Evolutionary conservation across 2,797 vertebrate genomes (phyloP), one percentile per base, ranked within the genome.

Genomic region (Bucorvus abyssinicus): DNA sequence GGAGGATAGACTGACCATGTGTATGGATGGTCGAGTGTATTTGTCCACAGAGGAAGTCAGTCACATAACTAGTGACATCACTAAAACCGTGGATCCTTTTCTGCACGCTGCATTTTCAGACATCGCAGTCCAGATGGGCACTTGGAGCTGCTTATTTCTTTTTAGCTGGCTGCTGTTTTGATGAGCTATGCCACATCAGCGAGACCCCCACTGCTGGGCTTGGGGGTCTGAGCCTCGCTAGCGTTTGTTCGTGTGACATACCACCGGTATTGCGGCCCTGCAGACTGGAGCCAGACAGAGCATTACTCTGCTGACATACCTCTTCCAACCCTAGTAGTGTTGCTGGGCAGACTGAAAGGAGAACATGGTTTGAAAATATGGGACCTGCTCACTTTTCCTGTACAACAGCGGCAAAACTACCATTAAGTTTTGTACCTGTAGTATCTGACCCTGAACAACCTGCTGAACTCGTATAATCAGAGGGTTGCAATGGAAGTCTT

Each of bases 171-270:
- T 71, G 75, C n/a, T 69, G 26, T 57, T 87, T 38, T 34, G 53
- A 59, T 30, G 30, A 77, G 13, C 29, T 77, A 1, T 6, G 7
- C 9, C 45, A 59, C 49, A 45, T 40, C 56, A 49, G 40, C 10
- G 63, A 83, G 24, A 87, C 22, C 26, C n/a, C 36, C 13, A 10
- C 21, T 34, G 7, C 30, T 14, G 24, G 34, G 15, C 10, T 3
- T 12, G 10, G 24, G 42, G 21, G 29, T 65, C 32, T 6, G 12
- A 42, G 42, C 38, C 40, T 60, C 0, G 0, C 38, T 57, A 10
- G 27, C 36, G 73, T 30, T 75, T 0, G 0, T 14, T 8, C 1
- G 6, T 36, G 34, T 20, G 52, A 49, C 30, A 21, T 44, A n/a
- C 55, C 26, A 47, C n/a, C 60, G 36, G 18, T 11, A 15, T 36